Evolutionary conservation across 2,888 invertebrate genomes (phyloP), one percentile per base, ranked within the genome.

Genomic region (Plusia festucae): DNA sequence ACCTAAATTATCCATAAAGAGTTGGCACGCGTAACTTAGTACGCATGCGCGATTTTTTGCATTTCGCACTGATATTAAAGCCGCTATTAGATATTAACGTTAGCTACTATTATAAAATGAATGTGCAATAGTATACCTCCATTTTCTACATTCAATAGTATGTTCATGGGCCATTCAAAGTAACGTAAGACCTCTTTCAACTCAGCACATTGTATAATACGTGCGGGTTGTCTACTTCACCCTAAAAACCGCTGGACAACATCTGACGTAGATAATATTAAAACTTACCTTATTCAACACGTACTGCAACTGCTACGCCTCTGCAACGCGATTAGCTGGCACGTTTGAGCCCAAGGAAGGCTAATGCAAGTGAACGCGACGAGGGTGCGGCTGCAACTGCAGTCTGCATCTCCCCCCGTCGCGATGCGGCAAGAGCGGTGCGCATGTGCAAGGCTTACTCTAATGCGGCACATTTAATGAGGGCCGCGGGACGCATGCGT

Each of bases 401-500:
- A 16, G 18, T 18, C 46, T 49, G 18, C 46, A 18, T 49, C 18
- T 49, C 46, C 46, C 46, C 46, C 16, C 11, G 11, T 2, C 46
- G 4, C 46, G n/a, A 16, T 16, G n/a, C 44, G 44, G 34, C 34
- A 40, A n/a, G 4, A n/a, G 40, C 40, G 40, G 3, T n/a, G 40
- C n/a, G 40, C 40, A 40, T 40, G 18, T 18, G 9, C 46, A 49
- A 49, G 24, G 46, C 18, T 16, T 20, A 49, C 20, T 20, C 9
- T 18, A 49, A 49, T 18, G 20, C 18, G 46, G 46, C 46, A 49
- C 46, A 18, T 18, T 20, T 46, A 49, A 24, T 16, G 11, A n/a
- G 44, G 16, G n/a, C 40, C 20, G 30, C 51, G 30, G 46, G 56
- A 11, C 75, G 70, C 75, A 70, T 69, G 72, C 34, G 75, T 56